Evolutionary conservation across 2,797 vertebrate species (phyloP), one percentile per base, ranked within the genome.

Genomic region (Enteromius fasciolatus): DNA sequence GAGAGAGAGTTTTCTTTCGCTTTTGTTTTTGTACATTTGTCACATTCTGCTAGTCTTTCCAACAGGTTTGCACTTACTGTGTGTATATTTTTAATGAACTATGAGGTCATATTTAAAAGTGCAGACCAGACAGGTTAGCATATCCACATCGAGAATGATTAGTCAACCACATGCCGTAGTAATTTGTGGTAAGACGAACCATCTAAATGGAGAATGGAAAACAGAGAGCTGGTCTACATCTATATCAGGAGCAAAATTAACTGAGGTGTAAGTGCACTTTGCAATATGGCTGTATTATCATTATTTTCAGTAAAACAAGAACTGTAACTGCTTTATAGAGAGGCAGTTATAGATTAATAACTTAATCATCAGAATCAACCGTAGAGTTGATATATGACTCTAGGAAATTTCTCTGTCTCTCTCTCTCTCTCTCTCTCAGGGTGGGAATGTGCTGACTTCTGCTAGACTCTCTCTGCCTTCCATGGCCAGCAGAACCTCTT

Each of bases 401-500:
- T 52, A 25, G 23, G 11, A 25, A 28, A 69, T 23, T 6, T 84
- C 80, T 50, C 8, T 54, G 10, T 67, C 3, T 72, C 2, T 81
- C 46, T 66, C 12, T 84, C 46, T 67, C 3, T 72, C 2, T 81
- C 46, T 66, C 12, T 84, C 46, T 44, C 88, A 98, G 97, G 97
- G 97, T 78, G 97, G 97, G 81, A 97, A 98, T 0, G 93, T 98
- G 84, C 90, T 97, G 88, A 96, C 96, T 0, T 96, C 97, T 0
- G 94, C 96, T 80, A 95, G 97, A 83, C 92, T 98, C 78, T 96
- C 96, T 0, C 92, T 98, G 46, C 97, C 97, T 14, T 98, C 97
- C 3, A 96, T 99, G 97, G 96, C 97, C 86, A 97, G 96, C 90
- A 94, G 97, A 90, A 95, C 95, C 0, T 98, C 97, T 8, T 94